Evolutionary conservation across 1,140 invertebrate genomes (phyloP).

Genomic region (Drosophila bipectinata): DNA sequence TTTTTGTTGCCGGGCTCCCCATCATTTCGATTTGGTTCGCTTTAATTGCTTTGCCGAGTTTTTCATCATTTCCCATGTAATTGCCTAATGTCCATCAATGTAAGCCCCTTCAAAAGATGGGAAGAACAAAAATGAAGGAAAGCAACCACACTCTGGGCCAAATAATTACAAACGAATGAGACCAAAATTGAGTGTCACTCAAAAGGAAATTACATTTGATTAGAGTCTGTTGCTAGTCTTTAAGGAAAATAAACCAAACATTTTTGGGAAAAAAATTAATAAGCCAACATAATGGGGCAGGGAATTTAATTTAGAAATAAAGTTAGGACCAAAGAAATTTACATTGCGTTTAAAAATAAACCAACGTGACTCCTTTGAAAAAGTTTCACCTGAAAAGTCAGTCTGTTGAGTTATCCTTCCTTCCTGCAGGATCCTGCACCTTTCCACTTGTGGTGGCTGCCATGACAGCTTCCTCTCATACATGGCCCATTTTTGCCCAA

Average conservation of each 20-base stretch:
- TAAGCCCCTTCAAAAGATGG: slow-evolving; percentile 39
- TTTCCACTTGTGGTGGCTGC: slow-evolving; percentile 41
- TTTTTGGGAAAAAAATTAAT: slow-evolving; percentile 51
- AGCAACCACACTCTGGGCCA: slow-evolving; percentile 20
- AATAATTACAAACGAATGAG: slow-evolving; percentile 52
- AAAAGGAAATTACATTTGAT: slow-evolving; percentile 45
- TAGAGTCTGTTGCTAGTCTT: slow-evolving; percentile 24
- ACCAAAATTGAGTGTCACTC: slow-evolving; percentile 59
- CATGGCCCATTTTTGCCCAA: slow-evolving; percentile 11
- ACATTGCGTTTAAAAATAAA: slow-evolving; percentile 58
- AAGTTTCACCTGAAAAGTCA: slow-evolving; percentile 45
- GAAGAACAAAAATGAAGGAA: slow-evolving; percentile 10
- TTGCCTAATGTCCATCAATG: slow-evolving; percentile 66
- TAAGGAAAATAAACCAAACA: slow-evolving; percentile 8
- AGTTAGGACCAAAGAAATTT: slow-evolving; percentile 45
- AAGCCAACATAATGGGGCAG: slow-evolving; percentile 37
- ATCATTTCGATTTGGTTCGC: slow-evolving; percentile 7
- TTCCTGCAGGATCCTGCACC: slow-evolving; percentile 7
- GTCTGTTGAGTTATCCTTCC: slow-evolving; percentile 31
- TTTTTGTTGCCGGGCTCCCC: slow-evolving; percentile 3
- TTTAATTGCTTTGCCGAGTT: slow-evolving; percentile 39
- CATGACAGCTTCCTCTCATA: slow-evolving; percentile 53
- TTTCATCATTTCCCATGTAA: slow-evolving; percentile 44
- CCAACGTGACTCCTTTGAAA: slow-evolving; percentile 65
- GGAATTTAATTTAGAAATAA: slow-evolving; percentile 55